These are phyloP conservation scores for Flabesymbios commensalis DNA, from an alignment of 2,888 invertebrate species.

Conservation along the genomic window DNA sequence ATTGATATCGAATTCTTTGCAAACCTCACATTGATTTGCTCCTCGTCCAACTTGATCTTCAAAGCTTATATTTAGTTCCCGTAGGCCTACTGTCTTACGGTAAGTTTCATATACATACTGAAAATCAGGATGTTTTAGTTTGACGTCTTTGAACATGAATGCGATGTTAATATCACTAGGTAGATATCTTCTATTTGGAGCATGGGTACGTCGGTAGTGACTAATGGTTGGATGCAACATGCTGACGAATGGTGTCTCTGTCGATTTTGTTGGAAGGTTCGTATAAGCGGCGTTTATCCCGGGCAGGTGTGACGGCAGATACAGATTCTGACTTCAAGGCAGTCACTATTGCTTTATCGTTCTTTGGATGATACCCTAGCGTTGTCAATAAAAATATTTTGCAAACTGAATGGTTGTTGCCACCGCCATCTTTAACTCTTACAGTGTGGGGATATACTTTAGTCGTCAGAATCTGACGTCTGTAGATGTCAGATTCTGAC, in stretches of 20 bases:
- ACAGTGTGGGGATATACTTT: no score
- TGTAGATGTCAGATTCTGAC: no score
- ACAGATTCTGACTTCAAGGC: no score
- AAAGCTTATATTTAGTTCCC: conserved; percentile 25
- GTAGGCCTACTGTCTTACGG: conserved; percentile 2
- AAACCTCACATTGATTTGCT: conserved; percentile 26
- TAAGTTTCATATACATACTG: conserved; percentile 16
- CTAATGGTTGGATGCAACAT: conserved; percentile 21
- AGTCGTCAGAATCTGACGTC: no score
- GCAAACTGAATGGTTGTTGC: no score
- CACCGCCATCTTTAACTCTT: no score
- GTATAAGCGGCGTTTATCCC: neutral
- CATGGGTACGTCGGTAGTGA: conserved; percentile 26
- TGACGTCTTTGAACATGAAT: conserved; percentile 18
- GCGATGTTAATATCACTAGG: conserved; percentile 18
- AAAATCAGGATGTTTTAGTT: neutral
- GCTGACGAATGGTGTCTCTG: conserved; percentile 7
- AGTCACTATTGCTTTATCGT: no score
- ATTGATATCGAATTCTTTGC: neutral
- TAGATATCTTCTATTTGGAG: conserved; percentile 21
- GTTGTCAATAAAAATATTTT: no score
- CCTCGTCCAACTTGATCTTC: conserved; percentile 20
- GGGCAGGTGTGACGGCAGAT: no score
- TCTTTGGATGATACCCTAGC: no score
- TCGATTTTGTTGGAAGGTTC: neutral